A percentile compares a stretch with the other conserved stretches of the same genome.
phyloP scores from a whole-genome alignment of 1,140 invertebrate species.

The Branchinecta lindahli region DNA sequence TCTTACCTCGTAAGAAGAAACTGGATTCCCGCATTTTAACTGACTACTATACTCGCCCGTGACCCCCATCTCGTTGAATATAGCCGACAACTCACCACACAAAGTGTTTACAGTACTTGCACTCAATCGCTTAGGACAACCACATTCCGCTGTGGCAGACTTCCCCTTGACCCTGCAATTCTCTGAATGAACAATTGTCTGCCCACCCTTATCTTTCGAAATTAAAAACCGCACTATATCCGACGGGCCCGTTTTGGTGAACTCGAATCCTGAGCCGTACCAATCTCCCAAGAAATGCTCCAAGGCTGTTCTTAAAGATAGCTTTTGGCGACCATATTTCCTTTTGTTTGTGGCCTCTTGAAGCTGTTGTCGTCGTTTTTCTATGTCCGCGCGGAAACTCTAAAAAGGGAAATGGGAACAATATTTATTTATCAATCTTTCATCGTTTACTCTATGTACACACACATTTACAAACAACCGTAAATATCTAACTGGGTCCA shows the following conservation, averaged over 20 bases:
- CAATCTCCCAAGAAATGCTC: not conserved
- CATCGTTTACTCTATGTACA: not conserved
- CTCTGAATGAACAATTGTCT: not conserved
- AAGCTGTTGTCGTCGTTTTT: not conserved
- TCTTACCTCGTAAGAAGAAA: no score
- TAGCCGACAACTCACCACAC: no score
- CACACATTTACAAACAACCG: not conserved
- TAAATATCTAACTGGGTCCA: not conserved
- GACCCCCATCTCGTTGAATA: no score
- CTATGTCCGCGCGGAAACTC: not conserved
- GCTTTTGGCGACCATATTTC: not conserved
- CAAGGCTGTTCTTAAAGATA: not conserved
- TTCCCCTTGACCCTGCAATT: not conserved
- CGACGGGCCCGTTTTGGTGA: not conserved
- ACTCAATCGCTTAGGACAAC: no score
- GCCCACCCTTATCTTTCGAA: not conserved
- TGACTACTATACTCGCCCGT: no score
- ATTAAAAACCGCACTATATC: constrained; percentile 5
- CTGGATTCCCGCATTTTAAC: no score
- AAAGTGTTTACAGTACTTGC: no score
- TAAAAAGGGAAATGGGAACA: not conserved
- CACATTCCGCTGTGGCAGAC: no score
- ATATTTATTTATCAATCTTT: not conserved
- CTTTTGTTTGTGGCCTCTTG: not conserved
- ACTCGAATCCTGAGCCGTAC: not conserved